A percentile compares a stretch with the other conserved stretches of the same genome.
Conservation (phyloP, 1,140 invertebrate genomes). For the Wiebesia pumilae region DNA sequence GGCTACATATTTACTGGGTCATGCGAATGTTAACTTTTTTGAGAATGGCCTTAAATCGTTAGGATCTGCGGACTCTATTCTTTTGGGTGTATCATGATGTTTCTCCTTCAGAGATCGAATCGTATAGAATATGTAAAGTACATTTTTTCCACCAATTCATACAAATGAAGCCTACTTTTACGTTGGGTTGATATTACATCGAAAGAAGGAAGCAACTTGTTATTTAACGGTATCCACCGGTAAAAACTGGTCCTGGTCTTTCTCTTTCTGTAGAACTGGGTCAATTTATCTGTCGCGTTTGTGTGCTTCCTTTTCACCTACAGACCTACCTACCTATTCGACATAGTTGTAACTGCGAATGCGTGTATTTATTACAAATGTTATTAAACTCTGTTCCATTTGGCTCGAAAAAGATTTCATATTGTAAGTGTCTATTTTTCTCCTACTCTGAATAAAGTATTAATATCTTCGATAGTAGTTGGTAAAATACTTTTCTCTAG, state of each 20-base stretch:
- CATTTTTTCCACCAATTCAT: not conserved
- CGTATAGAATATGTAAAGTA: not conserved
- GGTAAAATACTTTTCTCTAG: constrained; percentile 59
- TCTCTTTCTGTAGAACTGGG: constrained; percentile 65
- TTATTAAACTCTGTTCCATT: constrained; percentile 39
- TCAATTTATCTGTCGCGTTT: constrained; percentile 65
- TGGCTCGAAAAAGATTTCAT: not conserved
- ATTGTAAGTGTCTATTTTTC: not conserved
- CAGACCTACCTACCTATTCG: constrained; percentile 67
- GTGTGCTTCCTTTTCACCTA: constrained; percentile 68
- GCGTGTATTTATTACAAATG: not conserved
- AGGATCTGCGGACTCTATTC: constrained; percentile 1
- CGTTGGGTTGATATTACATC: not conserved
- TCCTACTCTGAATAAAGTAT: not conserved
- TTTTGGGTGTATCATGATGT: not conserved
- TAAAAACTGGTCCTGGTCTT: constrained; percentile 48
- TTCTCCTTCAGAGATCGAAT: not conserved
- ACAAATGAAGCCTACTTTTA: constrained; percentile 35
- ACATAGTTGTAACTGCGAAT: constrained; percentile 49
- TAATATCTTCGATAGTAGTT: not conserved
- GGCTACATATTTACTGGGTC: too few relatives aligned
- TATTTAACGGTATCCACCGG: constrained; percentile 67
- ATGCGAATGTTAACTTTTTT: not conserved
- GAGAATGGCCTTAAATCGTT: constrained; percentile 16
- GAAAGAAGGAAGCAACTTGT: constrained; percentile 49